phyloP scores from a whole-genome alignment of 2,888 invertebrate genomes.

The Ennomos erosarius region DNA sequence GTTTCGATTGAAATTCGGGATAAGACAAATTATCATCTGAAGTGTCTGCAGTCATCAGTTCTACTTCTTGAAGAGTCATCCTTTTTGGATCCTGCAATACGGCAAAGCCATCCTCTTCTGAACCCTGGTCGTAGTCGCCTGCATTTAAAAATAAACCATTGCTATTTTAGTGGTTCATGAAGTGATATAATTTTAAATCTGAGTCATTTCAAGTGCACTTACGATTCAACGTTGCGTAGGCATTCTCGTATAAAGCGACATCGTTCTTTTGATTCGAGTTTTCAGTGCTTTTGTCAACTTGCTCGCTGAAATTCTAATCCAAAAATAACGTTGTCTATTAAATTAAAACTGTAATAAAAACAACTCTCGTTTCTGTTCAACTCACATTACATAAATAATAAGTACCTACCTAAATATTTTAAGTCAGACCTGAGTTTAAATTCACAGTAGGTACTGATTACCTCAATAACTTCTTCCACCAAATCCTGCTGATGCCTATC shows the following conservation, averaged over 20 bases:
- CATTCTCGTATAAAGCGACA: constrained; percentile 58
- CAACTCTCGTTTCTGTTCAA: not conserved
- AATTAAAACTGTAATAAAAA: not conserved
- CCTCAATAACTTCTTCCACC: constrained; percentile 44
- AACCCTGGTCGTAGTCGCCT: constrained; percentile 77
- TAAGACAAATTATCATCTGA: constrained; percentile 48
- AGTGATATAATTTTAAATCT: not conserved
- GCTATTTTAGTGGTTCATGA: constrained; percentile 5
- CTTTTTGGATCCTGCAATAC: constrained; percentile 68
- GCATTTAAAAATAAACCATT: constrained; percentile 15
- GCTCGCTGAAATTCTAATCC: constrained; percentile 9
- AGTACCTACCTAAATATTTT: too few relatives aligned
- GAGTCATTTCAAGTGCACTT: constrained; percentile 42
- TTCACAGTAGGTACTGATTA: not conserved
- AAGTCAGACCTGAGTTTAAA: too few relatives aligned
- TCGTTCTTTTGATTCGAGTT: constrained; percentile 43
- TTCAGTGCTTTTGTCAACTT: constrained; percentile 9
- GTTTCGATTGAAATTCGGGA: constrained; percentile 28
- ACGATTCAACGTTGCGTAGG: constrained; percentile 71
- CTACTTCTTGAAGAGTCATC: constrained; percentile 69
- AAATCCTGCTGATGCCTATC: constrained; percentile 38
- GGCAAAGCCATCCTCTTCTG: constrained; percentile 66
- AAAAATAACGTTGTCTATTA: not conserved
- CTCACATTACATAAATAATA: too few relatives aligned
- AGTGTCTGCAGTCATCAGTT: constrained; percentile 59